These are phyloP conservation scores for Perca flavescens DNA, from an alignment of 2,113 vertebrate species.

Conservation along the genomic window DNA sequence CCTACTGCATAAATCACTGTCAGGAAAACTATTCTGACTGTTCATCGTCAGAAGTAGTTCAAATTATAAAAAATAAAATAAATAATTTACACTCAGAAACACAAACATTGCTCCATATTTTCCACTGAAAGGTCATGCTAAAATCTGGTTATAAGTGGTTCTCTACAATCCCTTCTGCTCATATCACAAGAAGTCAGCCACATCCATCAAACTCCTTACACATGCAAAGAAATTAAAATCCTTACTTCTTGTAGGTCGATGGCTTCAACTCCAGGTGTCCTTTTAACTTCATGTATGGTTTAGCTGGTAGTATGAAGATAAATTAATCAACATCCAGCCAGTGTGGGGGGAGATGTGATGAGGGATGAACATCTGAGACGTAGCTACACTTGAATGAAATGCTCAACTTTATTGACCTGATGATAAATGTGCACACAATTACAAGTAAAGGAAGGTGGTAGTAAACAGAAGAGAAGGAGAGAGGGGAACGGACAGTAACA, in stretches of 20 bases:
- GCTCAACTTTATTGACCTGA: slow-evolving; percentile 65
- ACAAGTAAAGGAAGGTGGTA: slow-evolving; percentile 55
- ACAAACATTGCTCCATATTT: not conserved
- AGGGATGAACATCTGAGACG: slow-evolving; percentile 29
- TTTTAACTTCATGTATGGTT: not conserved
- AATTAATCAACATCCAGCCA: slow-evolving; percentile 22
- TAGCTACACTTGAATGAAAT: slow-evolving; percentile 29
- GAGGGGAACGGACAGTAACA: slow-evolving; percentile 17
- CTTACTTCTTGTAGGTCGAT: slow-evolving; percentile 69
- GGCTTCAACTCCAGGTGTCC: slow-evolving; percentile 32
- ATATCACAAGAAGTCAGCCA: not conserved
- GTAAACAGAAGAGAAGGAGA: slow-evolving; percentile 51
- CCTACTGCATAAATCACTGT: not conserved
- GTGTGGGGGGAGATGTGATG: not conserved
- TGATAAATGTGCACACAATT: slow-evolving; percentile 60
- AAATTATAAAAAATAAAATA: too few relatives aligned
- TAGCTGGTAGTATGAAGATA: not conserved
- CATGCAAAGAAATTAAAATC: slow-evolving; percentile 26
- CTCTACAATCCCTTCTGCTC: not conserved
- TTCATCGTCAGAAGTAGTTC: not conserved
- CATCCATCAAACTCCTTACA: not conserved
- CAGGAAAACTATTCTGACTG: not conserved
- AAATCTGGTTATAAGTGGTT: not conserved
- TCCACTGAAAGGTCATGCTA: not conserved
- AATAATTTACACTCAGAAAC: not conserved